A percentile compares a stretch with the other conserved stretches of the same genome.
phyloP scores from a whole-genome alignment of 2,888 invertebrate species.

The Rhamnusium bicolor region DNA sequence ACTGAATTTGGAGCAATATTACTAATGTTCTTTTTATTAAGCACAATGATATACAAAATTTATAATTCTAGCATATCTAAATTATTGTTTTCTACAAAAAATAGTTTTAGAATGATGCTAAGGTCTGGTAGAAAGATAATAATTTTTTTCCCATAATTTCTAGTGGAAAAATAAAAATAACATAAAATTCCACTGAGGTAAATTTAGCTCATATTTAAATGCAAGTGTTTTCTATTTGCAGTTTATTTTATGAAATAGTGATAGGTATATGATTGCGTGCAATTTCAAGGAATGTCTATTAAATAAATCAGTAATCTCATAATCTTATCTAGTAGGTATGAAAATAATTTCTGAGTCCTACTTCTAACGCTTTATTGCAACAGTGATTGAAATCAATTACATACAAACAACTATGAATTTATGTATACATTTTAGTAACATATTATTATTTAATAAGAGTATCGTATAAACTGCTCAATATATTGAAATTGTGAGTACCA shows the following conservation, averaged over 20 bases:
- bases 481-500: too few relatives aligned
- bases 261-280: constrained; percentile 4
- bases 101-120: too few relatives aligned
- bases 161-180: too few relatives aligned
- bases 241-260: neutral
- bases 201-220: neutral
- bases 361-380: neutral
- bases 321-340: constrained; percentile 5
- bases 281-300: constrained; percentile 16
- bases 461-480: too few relatives aligned
- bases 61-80: too few relatives aligned
- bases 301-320: constrained; percentile 8
- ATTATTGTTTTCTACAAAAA: too few relatives aligned
- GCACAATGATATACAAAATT: too few relatives aligned
- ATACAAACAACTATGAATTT: neutral
- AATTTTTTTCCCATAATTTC: too few relatives aligned
- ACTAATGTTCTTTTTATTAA: too few relatives aligned
- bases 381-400: neutral
- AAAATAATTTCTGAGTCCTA: constrained; percentile 6
- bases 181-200: neutral
- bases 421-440: neutral
- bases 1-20: too few relatives aligned
- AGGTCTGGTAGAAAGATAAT: too few relatives aligned
- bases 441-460: too few relatives aligned
- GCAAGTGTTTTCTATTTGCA: neutral